Percentiles rank a stretch among this genome's conserved stretches.
phyloP scores from a whole-genome alignment of 1,140 invertebrate genomes.

The Hylaeus anthracinus region DNA sequence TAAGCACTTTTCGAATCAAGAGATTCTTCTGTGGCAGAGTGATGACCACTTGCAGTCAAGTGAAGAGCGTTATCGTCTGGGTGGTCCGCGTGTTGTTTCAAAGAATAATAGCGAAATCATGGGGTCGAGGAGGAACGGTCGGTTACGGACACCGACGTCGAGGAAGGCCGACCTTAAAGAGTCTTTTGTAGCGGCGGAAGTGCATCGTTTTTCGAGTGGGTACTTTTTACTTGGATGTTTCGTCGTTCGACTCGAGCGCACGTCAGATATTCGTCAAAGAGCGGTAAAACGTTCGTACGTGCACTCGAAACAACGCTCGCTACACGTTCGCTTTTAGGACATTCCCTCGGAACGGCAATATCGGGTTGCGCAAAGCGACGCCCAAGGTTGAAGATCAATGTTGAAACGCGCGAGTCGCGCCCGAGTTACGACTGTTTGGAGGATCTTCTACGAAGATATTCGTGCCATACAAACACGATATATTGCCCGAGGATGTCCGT shows the following conservation, averaged over 20 bases:
- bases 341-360: slow-evolving; percentile 45
- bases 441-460: slow-evolving; percentile 58
- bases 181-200: slow-evolving; percentile 22
- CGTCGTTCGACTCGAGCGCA: slow-evolving; percentile 27
- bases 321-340: slow-evolving; percentile 36
- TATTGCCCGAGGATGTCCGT: slow-evolving; percentile 63
- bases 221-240: slow-evolving; percentile 49
- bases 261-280: slow-evolving; percentile 50
- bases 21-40: too few species aligned
- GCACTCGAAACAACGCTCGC: slow-evolving; percentile 28
- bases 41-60: too few species aligned
- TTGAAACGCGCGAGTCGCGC: slow-evolving; percentile 43
- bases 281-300: slow-evolving; percentile 34
- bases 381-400: slow-evolving; percentile 51
- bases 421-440: slow-evolving; percentile 49
- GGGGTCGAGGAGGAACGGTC: not conserved
- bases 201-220: slow-evolving; percentile 36
- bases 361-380: slow-evolving; percentile 57
- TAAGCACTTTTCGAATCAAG: too few species aligned
- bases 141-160: not conserved
- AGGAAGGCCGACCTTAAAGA: not conserved
- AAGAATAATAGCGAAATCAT: not conserved
- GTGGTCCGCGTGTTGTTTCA: not conserved
- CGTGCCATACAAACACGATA: slow-evolving; percentile 59
- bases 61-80: not conserved